Conservation (phyloP, 1,140 invertebrate species). For the Trichogramma pretiosum region DNA sequence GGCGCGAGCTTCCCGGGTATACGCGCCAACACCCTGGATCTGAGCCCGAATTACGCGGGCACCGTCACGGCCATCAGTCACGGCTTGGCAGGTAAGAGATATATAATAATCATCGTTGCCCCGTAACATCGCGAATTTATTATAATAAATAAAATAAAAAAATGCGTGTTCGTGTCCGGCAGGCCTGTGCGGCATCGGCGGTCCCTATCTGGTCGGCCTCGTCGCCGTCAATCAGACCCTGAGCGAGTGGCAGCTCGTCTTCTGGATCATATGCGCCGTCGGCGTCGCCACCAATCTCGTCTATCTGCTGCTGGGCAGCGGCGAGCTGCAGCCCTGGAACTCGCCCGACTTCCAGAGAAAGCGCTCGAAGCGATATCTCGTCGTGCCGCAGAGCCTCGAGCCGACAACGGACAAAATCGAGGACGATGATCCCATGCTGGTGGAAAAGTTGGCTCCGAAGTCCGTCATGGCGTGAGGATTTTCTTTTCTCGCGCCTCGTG, state of each 20-base stretch:
- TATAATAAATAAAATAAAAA: too few species aligned
- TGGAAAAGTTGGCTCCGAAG: too few species aligned
- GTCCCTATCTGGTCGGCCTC: background rate
- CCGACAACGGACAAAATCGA: background rate
- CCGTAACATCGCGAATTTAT: too few species aligned
- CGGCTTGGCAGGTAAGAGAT: constrained; percentile 50
- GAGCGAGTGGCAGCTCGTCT: background rate
- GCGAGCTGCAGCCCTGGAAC: background rate
- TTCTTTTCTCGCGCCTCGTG: too few species aligned
- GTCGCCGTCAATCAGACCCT: background rate
- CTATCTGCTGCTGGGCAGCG: background rate
- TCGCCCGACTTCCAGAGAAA: background rate
- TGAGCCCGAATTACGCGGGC: background rate
- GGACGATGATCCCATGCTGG: too few species aligned
- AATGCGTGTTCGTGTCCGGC: too few species aligned
- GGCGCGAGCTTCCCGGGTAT: background rate
- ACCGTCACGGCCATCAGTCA: constrained; percentile 73
- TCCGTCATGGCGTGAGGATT: too few species aligned
- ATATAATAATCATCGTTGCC: too few species aligned
- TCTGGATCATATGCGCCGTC: background rate
- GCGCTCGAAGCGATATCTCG: too few species aligned
- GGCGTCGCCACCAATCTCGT: background rate
- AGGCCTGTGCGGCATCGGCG: background rate
- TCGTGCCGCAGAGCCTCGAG: too few species aligned
- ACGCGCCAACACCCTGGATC: background rate